These are phyloP conservation scores for Syngnathus rostellatus DNA, from an alignment of 2,797 vertebrate genomes.

Conservation along the genomic window DNA sequence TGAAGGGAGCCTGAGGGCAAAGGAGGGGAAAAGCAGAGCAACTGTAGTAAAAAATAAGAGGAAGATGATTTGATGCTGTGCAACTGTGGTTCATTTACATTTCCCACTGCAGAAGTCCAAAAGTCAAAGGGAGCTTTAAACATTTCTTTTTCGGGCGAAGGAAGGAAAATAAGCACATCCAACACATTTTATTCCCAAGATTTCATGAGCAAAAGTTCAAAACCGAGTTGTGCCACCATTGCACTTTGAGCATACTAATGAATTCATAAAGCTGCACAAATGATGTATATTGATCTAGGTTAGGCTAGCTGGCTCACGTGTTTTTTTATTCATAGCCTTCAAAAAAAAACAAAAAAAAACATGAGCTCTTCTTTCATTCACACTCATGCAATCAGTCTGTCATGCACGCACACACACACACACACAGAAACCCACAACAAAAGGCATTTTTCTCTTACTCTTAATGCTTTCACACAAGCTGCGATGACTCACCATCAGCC, in stretches of 20 bases:
- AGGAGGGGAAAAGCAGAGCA: slow-evolving; percentile 23
- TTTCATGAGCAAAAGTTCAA: slow-evolving; percentile 33
- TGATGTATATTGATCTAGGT: slow-evolving; percentile 44
- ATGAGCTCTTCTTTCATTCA: background rate
- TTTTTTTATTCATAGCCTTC: background rate
- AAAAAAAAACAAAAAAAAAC: background rate
- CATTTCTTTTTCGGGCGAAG: background rate
- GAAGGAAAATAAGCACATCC: slow-evolving; percentile 9
- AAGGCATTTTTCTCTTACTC: slow-evolving; percentile 4
- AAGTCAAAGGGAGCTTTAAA: slow-evolving; percentile 19
- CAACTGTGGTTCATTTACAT: slow-evolving; percentile 35
- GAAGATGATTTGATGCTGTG: slow-evolving; percentile 22
- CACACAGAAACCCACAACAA: slow-evolving; percentile 9
- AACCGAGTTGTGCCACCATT: slow-evolving; percentile 19
- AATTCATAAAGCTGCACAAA: slow-evolving; percentile 33
- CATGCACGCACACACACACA: slow-evolving; percentile 12
- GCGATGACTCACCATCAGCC: slow-evolving; percentile 86
- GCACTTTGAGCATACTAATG: slow-evolving; percentile 38
- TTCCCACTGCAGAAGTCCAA: slow-evolving; percentile 23
- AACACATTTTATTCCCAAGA: slow-evolving; percentile 15
- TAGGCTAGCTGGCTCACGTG: slow-evolving; percentile 33
- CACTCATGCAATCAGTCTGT: background rate
- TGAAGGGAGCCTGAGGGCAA: slow-evolving; percentile 84
- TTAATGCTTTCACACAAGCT: slow-evolving; percentile 22
- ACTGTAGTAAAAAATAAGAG: slow-evolving; percentile 10